Evolutionary conservation across 2,113 vertebrate species (phyloP), one percentile per base, ranked within the genome.

Genomic region (Lycaon pictus): DNA sequence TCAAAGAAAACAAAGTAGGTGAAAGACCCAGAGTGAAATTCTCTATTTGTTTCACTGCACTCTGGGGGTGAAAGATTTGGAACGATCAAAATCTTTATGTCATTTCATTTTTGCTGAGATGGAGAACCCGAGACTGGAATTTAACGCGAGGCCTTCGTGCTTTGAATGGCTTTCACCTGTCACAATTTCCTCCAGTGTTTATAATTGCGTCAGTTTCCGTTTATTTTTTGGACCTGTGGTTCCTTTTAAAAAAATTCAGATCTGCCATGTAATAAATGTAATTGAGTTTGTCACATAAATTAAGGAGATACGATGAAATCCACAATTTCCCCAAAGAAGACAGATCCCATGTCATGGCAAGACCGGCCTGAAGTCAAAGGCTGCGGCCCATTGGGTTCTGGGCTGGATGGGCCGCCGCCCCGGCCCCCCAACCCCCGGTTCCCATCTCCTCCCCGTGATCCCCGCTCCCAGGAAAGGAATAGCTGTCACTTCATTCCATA

Each of bases 1-100:
- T 98, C 97, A 98, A 98, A 98, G 98, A 72, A 92, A 97, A 97
- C 93, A 96, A 48, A 90, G 95, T 67, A 96, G 88, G 97, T 89
- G 97, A 95, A 95, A 90, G 97, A 74, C 56, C 1, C 15, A 17
- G 96, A 71, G 93, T 53, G 93, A 94, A 97, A 84, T 94, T 37
- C 4, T 92, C 56, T 89, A 80, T 94, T 93, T 85, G 93, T 86
- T 62, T 76, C 55, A 16, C 65, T 83, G 69, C 51, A 12, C 92
- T 48, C 87, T 10, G 32, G 11, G 80, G 43, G 77, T n/a, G 79
- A 51, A 69, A 20, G 79, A 11, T 20, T 55, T 35, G 72, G 43
- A 86, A 51, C 88, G 19, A 79, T 48, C 0, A 93, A 97, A n/a
- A 69, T 53, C 62, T 81, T 84, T 55, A 77, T 77, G 67, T 88